Base-by-base conservation (phyloP, 2,888 invertebrate genomes). In the Scaptomyza flava region DNA sequence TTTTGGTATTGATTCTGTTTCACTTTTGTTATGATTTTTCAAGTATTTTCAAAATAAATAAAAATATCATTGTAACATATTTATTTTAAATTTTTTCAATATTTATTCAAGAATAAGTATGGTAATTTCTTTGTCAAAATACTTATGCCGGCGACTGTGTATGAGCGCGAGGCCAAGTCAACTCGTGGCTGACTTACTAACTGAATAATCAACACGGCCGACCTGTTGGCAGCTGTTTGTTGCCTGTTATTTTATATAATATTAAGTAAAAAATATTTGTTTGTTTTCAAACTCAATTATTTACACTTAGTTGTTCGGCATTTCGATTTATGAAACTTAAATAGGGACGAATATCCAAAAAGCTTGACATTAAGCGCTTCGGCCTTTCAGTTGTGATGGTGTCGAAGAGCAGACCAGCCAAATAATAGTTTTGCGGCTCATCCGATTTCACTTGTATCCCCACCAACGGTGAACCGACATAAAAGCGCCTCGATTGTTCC, bases 141-240 rank as follows among this genome's bases (percentile, higher is more conserved):
- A 17, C 17, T 17, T 17, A 17, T 17, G 17, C 17, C 17, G 17
- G 1, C 17, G 17, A 17, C 17, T 17, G 17, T 17, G 69, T 72
- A 70, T 68, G 77, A 81, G 72, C n/a, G 62, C 47, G 33, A 41
- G 52, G 66, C 51, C 54, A 36, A 45, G 17, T 27, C 11, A 53
- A 58, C 57, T 57, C 43, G 30, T 47, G 48, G 43, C 9, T 53
- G 52, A 30, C 12, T 38, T 23, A 38, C 64, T 41, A 42, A 47
- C 65, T 81, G 68, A 81, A 82, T 81, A 81, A 82, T 84, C 80
- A 77, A 81, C 68, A 60, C 61, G 38, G 54, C 63, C 52, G 59
- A 72, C 76, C 71, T 77, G 76, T 73, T 81, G 73, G 68, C 75
- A 72, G 57, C 62, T 47, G 54, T 56, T 51, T 45, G 61, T 53